A percentile compares a stretch with the other conserved stretches of the same genome.
These are phyloP conservation scores for Antheraea assamensis DNA, from an alignment of 2,888 invertebrate species.

Conservation along the genomic window DNA sequence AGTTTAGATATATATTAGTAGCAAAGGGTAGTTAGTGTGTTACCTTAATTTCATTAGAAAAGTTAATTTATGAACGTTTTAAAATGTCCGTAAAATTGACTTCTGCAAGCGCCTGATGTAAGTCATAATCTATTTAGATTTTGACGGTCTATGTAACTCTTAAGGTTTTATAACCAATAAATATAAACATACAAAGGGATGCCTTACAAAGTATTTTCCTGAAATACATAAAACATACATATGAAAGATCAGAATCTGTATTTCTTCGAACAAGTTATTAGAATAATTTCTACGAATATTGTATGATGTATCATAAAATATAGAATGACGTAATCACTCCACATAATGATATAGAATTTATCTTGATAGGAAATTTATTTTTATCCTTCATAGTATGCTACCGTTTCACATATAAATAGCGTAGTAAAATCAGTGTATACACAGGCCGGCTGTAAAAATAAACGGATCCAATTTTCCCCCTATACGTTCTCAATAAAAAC, in stretches of 20 bases:
- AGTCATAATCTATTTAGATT: neutral
- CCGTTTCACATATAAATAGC: neutral
- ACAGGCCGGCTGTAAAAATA: conserved; percentile 30
- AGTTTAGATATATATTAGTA: no score
- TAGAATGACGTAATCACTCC: neutral
- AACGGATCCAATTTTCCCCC: conserved; percentile 37
- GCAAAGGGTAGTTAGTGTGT: no score
- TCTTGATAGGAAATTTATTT: neutral
- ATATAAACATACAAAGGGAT: neutral
- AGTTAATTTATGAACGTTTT: no score
- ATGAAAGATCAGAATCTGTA: neutral
- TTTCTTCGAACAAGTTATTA: neutral
- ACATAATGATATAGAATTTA: neutral
- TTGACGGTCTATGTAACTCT: neutral
- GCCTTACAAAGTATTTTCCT: neutral
- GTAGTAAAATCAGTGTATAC: conserved; percentile 5
- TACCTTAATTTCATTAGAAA: no score
- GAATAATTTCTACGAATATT: neutral
- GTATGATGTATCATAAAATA: neutral
- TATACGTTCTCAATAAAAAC: conserved; percentile 44
- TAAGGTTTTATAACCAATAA: neutral
- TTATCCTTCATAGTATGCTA: neutral
- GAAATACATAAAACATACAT: neutral
- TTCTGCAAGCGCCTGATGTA: no score
- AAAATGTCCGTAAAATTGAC: no score